Evolutionary conservation across 2,113 vertebrate species (phyloP).

Genomic region (Sterrhoptilus dennistouni): DNA sequence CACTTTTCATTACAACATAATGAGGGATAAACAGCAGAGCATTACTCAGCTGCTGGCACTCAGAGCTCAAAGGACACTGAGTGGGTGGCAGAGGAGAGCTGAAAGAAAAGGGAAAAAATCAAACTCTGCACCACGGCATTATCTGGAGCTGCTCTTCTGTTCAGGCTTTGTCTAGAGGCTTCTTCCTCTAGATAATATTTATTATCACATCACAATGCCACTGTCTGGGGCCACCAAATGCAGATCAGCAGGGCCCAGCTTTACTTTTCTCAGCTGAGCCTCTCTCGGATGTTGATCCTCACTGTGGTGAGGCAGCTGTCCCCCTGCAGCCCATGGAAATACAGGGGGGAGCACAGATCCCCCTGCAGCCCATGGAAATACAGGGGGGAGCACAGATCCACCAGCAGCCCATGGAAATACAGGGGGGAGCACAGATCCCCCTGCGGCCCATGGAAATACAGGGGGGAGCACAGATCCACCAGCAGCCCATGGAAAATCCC

Average conservation of each 20-base stretch:
- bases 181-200: not conserved
- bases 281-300: not conserved
- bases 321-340: no score
- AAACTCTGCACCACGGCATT: not conserved
- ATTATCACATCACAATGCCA: not conserved
- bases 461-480: not conserved
- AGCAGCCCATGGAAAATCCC: not conserved
- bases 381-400: not conserved
- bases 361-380: not conserved
- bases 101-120: not conserved
- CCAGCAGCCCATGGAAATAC: no score
- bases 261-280: not conserved
- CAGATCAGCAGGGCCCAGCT: not conserved
- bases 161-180: not conserved
- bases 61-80: slow-evolving; percentile 15
- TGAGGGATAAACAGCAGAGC: not conserved
- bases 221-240: not conserved
- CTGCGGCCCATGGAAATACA: not conserved
- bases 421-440: no score
- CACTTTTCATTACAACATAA: not conserved
- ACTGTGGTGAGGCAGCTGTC: not conserved
- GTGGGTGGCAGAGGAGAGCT: slow-evolving; percentile 29
- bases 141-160: not conserved
- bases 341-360: no score
- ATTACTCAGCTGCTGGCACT: slow-evolving; percentile 5